A percentile compares a stretch with the other conserved stretches of the same genome.
phyloP scores from a whole-genome alignment of 2,797 vertebrate species.

The Sebastes cheni region DNA sequence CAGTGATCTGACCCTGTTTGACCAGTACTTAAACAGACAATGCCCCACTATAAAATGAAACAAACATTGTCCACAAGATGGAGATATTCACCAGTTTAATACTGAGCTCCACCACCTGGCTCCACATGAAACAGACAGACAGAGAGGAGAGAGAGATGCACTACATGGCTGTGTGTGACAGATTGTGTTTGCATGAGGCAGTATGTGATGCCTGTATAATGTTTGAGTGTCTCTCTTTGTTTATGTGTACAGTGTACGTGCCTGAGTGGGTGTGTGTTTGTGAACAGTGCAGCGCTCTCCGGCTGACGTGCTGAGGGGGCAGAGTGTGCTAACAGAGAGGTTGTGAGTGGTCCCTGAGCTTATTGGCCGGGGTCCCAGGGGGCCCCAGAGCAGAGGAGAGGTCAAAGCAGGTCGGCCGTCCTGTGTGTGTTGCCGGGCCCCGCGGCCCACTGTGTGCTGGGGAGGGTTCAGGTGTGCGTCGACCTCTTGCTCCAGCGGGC shows the following conservation, averaged over 20 bases:
- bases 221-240: conserved; percentile 66
- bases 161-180: conserved; percentile 68
- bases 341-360: conserved; percentile 72
- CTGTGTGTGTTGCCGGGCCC: conserved; percentile 68
- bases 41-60: conserved; percentile 1
- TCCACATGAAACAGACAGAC: conserved; percentile 42
- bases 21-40: conserved; percentile 9
- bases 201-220: conserved; percentile 67
- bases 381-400: conserved; percentile 68
- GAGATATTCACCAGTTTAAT: conserved; percentile 85
- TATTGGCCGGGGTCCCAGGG: conserved; percentile 68
- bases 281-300: conserved; percentile 28
- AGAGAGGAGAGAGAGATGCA: conserved; percentile 16
- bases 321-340: conserved; percentile 71
- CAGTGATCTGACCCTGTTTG: conserved; percentile 20
- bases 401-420: conserved; percentile 75
- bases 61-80: conserved; percentile 84
- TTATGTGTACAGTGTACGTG: conserved; percentile 51
- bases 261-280: conserved; percentile 49
- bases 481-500: conserved; percentile 78
- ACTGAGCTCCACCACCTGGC: conserved; percentile 27
- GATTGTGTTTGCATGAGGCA: conserved; percentile 75
- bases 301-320: conserved; percentile 54
- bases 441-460: conserved; percentile 57
- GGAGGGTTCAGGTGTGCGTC: conserved; percentile 78